Evolutionary conservation across 1,140 invertebrate genomes (phyloP), one percentile per base, ranked within the genome.

Genomic region (Babylonia areolata): DNA sequence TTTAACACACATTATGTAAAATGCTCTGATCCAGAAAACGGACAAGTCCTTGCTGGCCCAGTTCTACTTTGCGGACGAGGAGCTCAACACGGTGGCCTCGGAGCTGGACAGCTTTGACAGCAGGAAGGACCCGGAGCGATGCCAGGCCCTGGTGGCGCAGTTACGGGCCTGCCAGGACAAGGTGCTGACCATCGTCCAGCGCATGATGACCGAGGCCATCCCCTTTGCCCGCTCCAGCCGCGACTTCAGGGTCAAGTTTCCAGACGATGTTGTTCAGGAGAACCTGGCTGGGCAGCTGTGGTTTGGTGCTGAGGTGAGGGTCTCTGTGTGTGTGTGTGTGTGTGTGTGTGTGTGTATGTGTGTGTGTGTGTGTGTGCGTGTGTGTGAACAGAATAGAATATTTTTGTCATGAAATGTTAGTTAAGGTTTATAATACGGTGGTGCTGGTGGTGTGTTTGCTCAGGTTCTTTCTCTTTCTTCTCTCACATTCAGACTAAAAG

Each of bases 101-200:
- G 99, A 99, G 94, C 94, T 99, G 93, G 99, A 99, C 94, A 99
- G 98, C 90, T 99, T 99, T 95, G 99, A 99, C 95, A 99, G 99
- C 31, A 95, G 98, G 9, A 98, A 99, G 91, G 98, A 99, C 94
- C 99, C 98, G 0, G 98, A 99, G 93, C 94, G 99, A 94, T 99
- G 99, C 93, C 98, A 98, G 39, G 96, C 96, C 12, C 95, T 99
- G 88, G 99, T 99, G 82, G 99, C 97, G 93, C 98, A 99, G 93
- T 95, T 99, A 80, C 95, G 99, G 40, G 85, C 89, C 6, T 93
- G 91, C 85, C 93, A 93, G 86, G 93, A 93, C 87, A 91, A 90
- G 58, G 75, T 99, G 33, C 94, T 99, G 88, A 98, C 96, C 89
- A 98, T 99, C 91, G 98, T 98, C 86, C 98, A 98, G 94, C 96